Percentiles rank a stretch among this genome's conserved stretches.
These are phyloP conservation scores for Falco peregrinus DNA, from an alignment of 2,797 vertebrate species.

Conservation along the genomic window DNA sequence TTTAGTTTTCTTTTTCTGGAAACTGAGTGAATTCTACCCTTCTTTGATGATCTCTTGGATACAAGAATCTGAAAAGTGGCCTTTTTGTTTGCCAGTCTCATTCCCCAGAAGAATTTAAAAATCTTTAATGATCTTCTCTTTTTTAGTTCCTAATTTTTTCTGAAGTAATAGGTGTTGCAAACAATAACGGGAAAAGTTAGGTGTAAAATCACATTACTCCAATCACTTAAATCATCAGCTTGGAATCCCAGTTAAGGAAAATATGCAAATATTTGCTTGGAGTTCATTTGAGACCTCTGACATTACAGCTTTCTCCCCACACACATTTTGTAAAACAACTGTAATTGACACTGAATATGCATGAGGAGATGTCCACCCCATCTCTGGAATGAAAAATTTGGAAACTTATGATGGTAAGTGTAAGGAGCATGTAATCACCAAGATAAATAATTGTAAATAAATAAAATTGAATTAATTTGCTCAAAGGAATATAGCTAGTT, in stretches of 20 bases:
- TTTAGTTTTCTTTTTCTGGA: not conserved
- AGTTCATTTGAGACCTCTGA: not conserved
- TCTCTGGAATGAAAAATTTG: constrained; percentile 20
- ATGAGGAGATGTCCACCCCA: constrained; percentile 1
- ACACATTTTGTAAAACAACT: not conserved
- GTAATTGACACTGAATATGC: constrained; percentile 26
- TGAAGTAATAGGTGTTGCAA: not conserved
- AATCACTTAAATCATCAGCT: not conserved
- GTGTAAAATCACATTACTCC: not conserved
- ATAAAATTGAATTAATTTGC: constrained; percentile 48
- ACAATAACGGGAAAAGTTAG: not conserved
- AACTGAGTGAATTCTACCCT: not conserved
- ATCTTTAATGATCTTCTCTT: not conserved
- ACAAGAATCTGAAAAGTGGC: not conserved
- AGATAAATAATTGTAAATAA: constrained; percentile 55
- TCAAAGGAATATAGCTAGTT: constrained; percentile 53
- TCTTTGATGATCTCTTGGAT: not conserved
- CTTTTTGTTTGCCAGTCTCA: not conserved
- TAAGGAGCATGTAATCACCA: constrained; percentile 4
- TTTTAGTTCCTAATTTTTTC: not conserved
- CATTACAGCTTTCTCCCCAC: not conserved
- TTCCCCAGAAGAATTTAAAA: not conserved
- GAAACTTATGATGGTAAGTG: constrained; percentile 34
- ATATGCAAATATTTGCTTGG: not conserved
- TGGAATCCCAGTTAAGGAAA: not conserved